Percentiles rank a stretch among this genome's conserved stretches.
These are phyloP conservation scores for Cercopithecus petaurista DNA, from an alignment of 2,797 vertebrate genomes.

Conservation along the genomic window DNA sequence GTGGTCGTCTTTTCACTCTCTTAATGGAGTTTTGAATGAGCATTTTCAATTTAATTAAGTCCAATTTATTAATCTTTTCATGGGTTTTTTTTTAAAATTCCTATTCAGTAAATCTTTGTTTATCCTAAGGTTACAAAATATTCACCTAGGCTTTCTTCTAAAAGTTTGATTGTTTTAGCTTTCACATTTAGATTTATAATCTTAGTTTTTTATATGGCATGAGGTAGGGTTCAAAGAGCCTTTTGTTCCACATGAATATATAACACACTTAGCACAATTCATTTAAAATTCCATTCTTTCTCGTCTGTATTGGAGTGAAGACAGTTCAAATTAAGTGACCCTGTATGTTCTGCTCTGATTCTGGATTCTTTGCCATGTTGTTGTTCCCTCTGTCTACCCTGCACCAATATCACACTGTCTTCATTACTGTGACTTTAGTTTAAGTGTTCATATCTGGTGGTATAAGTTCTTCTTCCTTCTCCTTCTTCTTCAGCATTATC, in stretches of 20 bases:
- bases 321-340: background rate
- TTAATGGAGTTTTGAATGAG: background rate
- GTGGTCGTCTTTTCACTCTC: background rate
- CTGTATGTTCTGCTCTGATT: background rate
- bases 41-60: background rate
- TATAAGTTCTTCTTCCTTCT: background rate
- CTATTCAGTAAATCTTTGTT: background rate
- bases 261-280: background rate
- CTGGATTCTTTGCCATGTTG: background rate
- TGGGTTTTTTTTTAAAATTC: background rate
- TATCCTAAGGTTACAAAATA: background rate
- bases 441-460: background rate
- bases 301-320: background rate
- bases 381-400: background rate
- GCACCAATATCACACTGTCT: background rate
- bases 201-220: background rate
- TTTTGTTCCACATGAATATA: background rate
- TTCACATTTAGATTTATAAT: background rate
- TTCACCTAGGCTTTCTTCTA: background rate
- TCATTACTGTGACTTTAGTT: background rate
- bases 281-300: background rate
- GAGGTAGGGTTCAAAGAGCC: background rate
- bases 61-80: background rate
- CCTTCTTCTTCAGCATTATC: background rate
- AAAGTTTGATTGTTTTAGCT: background rate